Percentiles rank a stretch among this genome's conserved stretches.
Evolutionary conservation across 2,888 invertebrate species (phyloP).

Genomic region (Agrochola lota): DNA sequence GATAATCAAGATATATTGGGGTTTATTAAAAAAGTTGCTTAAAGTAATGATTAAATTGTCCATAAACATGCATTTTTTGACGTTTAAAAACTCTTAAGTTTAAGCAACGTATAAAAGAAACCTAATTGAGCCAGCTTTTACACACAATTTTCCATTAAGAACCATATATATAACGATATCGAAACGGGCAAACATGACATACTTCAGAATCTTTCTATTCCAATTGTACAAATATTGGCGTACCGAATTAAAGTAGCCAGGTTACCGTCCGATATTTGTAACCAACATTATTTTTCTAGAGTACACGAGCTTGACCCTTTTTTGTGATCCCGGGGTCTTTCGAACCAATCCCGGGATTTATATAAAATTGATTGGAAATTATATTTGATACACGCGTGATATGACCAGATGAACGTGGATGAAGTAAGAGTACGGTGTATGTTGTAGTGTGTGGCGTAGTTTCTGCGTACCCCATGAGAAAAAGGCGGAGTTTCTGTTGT

Average conservation of each 20-base stretch:
- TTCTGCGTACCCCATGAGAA: background rate
- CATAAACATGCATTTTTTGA: background rate
- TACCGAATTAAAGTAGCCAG: slow-evolving; percentile 50
- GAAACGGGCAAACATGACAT: slow-evolving; percentile 24
- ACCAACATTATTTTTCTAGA: slow-evolving; percentile 9
- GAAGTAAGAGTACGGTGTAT: background rate
- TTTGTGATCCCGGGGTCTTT: slow-evolving; percentile 13
- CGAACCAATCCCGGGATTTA: slow-evolving; percentile 19
- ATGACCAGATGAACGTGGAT: background rate
- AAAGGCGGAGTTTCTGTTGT: background rate
- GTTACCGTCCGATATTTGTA: slow-evolving; percentile 21
- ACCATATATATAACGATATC: slow-evolving; percentile 11
- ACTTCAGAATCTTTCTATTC: slow-evolving; percentile 24
- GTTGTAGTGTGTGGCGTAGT: background rate
- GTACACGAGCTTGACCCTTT: slow-evolving; percentile 25
- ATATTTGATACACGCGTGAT: slow-evolving; percentile 6
- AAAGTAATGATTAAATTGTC: background rate
- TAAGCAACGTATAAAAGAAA: background rate
- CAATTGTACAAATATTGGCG: slow-evolving; percentile 42
- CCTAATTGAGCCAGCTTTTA: background rate
- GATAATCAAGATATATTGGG: background rate
- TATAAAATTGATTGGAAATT: slow-evolving; percentile 33
- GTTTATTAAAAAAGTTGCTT: background rate
- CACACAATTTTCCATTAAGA: background rate
- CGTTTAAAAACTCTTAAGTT: background rate